These are phyloP conservation scores for Centrocercus urophasianus DNA, from an alignment of 2,113 vertebrate genomes.

Conservation along the genomic window DNA sequence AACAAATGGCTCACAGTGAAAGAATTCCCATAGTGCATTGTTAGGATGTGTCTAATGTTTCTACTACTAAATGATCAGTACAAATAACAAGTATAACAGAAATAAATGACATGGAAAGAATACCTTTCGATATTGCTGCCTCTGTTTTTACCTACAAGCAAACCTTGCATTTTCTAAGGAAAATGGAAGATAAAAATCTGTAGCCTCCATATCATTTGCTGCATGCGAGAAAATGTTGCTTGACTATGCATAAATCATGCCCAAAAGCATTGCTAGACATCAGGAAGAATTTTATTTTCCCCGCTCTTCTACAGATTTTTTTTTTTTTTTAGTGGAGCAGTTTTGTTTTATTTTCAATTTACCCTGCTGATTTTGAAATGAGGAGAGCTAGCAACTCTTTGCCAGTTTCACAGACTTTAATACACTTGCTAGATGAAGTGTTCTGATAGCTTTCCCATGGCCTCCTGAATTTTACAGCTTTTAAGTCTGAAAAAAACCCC, in stretches of 20 bases:
- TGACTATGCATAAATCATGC: neutral
- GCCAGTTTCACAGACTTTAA: neutral
- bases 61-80: neutral
- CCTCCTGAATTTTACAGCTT: conserved; percentile 8
- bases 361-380: neutral
- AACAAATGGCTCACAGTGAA: neutral
- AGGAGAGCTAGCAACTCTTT: neutral
- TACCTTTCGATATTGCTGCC: neutral
- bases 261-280: neutral
- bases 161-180: neutral
- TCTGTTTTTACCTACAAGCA: neutral
- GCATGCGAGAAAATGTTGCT: neutral
- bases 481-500: neutral
- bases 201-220: neutral
- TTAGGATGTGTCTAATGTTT: neutral
- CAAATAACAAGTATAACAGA: neutral
- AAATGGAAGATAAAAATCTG: neutral
- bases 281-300: neutral
- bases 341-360: neutral
- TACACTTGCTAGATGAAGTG: neutral
- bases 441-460: conserved; percentile 12
- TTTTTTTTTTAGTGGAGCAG: neutral
- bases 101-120: neutral
- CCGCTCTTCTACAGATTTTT: neutral
- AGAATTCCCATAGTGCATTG: neutral